Evolutionary conservation across 2,797 vertebrate species (phyloP).

Genomic region (Premnoplex brunnescens): DNA sequence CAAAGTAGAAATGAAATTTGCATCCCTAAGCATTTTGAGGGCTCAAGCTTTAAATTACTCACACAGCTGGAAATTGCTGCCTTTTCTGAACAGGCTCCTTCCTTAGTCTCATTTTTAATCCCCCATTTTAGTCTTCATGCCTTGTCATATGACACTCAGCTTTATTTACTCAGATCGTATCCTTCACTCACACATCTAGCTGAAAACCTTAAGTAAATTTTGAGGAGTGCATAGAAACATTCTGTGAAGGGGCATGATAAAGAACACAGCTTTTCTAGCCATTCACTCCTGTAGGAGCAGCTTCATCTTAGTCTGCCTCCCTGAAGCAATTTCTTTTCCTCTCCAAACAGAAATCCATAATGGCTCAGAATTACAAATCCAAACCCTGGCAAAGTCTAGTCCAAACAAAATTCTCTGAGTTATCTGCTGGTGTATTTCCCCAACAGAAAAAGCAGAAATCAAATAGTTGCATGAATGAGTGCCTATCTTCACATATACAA

Average conservation of each 20-base stretch:
- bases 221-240: not conserved
- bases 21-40: conserved; percentile 1
- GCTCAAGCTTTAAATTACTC: not conserved
- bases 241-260: not conserved
- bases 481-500: not conserved
- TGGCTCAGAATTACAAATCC: not conserved
- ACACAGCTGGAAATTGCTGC: conserved; percentile 15
- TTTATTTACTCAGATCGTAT: not conserved
- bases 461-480: not conserved
- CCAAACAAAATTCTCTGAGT: not conserved
- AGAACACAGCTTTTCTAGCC: not conserved
- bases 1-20: not conserved
- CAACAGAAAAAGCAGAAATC: not conserved
- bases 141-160: conserved; percentile 14
- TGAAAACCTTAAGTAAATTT: conserved; percentile 1
- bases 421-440: not conserved
- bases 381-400: not conserved
- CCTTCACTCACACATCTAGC: not conserved
- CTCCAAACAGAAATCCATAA: not conserved
- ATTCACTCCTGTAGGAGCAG: not conserved
- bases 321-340: not conserved
- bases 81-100: conserved; percentile 20
- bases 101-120: conserved; percentile 22
- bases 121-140: conserved; percentile 4
- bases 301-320: not conserved